Conservation (phyloP, 2,113 vertebrate genomes). For the Tinamus guttatus region DNA sequence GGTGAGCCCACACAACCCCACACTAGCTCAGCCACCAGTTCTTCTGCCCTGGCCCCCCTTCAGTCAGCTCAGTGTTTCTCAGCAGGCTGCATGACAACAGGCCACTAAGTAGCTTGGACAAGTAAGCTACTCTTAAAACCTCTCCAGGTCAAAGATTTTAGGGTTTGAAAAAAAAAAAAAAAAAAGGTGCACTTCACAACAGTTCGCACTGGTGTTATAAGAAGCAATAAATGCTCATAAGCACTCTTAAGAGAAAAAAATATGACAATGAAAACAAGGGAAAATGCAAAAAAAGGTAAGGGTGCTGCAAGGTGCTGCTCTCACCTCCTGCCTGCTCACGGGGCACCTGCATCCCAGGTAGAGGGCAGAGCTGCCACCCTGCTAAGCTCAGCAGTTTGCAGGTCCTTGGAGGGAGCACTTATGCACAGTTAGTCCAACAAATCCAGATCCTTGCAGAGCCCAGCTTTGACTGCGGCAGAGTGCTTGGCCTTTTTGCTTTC, state of each 20-base stretch:
- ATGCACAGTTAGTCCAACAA: conserved; percentile 28
- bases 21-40: not conserved
- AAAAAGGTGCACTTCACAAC: conserved; percentile 36
- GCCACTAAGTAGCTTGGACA: not conserved
- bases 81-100: not conserved
- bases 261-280: conserved; percentile 47
- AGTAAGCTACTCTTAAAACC: not conserved
- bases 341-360: conserved; percentile 15
- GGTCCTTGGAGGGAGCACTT: conserved; percentile 27
- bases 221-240: conserved; percentile 61
- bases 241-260: conserved; percentile 27
- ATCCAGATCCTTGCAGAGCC: conserved; percentile 11
- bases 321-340: not conserved
- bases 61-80: not conserved
- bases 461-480: not conserved
- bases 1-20: accelerated
- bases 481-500: not conserved
- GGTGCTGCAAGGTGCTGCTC: not conserved
- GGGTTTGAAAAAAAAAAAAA: not conserved
- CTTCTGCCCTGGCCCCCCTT: not conserved
- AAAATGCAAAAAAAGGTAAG: conserved; percentile 59
- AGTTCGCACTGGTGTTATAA: conserved; percentile 40
- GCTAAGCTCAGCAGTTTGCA: conserved; percentile 57
- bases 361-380: conserved; percentile 39
- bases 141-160: conserved; percentile 43